phyloP scores from a whole-genome alignment of 1,140 invertebrate species.

The Schlechtendalia chinensis region DNA sequence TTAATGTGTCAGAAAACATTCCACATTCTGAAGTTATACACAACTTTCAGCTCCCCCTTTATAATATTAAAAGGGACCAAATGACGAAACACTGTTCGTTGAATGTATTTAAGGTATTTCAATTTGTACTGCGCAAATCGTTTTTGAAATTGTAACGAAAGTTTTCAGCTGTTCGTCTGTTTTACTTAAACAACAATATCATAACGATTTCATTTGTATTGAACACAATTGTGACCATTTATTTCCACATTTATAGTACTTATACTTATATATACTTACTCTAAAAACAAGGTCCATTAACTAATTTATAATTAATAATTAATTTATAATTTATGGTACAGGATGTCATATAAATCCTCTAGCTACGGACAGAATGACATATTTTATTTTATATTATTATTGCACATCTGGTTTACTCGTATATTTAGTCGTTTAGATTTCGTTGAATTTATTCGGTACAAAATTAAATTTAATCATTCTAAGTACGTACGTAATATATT shows the following conservation, averaged over 20 bases:
- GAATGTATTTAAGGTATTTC: slow-evolving; percentile 49
- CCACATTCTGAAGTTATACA: slow-evolving; percentile 49
- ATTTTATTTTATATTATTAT: no score
- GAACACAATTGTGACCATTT: not conserved
- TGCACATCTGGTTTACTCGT: no score
- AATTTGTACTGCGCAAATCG: slow-evolving; percentile 30
- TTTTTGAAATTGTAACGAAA: slow-evolving; percentile 33
- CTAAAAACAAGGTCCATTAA: no score
- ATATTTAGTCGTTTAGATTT: no score
- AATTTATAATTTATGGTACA: no score
- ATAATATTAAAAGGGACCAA: slow-evolving; percentile 46
- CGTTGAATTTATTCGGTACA: no score
- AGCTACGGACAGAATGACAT: no score
- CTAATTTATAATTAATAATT: no score
- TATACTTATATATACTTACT: no score
- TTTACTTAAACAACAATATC: slow-evolving; percentile 26
- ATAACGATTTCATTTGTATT: not conserved
- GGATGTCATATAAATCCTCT: no score
- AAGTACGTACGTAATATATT: no score
- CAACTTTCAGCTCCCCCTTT: slow-evolving; percentile 42
- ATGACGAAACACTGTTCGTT: slow-evolving; percentile 25
- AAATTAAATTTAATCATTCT: no score
- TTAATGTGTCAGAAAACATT: slow-evolving; percentile 50
- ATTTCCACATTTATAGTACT: not conserved
- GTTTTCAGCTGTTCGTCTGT: slow-evolving; percentile 21